These are phyloP conservation scores for Drosophila koepferae DNA, from an alignment of 2,888 invertebrate genomes.

Conservation along the genomic window DNA sequence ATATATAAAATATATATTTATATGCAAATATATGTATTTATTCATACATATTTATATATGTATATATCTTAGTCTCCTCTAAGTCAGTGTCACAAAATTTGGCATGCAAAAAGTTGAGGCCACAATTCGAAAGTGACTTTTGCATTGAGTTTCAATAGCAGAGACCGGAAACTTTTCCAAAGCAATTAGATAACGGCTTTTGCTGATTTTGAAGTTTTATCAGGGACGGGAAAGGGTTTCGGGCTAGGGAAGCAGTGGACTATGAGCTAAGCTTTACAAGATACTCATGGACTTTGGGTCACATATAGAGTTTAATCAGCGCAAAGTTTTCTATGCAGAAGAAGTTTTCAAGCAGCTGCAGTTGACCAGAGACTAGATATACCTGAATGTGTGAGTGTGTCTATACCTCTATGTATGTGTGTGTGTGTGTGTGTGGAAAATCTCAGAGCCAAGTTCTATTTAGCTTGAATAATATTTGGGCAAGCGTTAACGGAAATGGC, in stretches of 20 bases:
- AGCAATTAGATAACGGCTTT: conserved; percentile 78
- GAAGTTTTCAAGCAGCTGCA: conserved; percentile 60
- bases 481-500: conserved; percentile 78
- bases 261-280: conserved; percentile 4
- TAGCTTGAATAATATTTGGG: conserved; percentile 76
- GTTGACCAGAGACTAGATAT: conserved; percentile 38
- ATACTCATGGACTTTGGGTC: conserved; percentile 37
- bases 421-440: conserved; percentile 35
- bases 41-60: neutral
- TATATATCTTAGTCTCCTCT: neutral
- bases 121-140: conserved; percentile 69
- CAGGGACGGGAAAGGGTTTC: neutral
- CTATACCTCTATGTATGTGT: neutral
- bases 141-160: conserved; percentile 68
- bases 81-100: conserved; percentile 33
- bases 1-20: neutral
- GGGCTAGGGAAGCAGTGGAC: neutral
- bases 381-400: conserved; percentile 10
- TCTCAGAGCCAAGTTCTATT: conserved; percentile 68
- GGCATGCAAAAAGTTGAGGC: conserved; percentile 48
- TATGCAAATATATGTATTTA: no score
- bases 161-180: conserved; percentile 71
- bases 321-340: conserved; percentile 54
- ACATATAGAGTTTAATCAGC: conserved; percentile 68
- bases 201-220: conserved; percentile 69